A percentile compares a stretch with the other conserved stretches of the same genome.
Evolutionary conservation across 2,113 vertebrate species (phyloP).

Genomic region (Sisor rabdophorus): DNA sequence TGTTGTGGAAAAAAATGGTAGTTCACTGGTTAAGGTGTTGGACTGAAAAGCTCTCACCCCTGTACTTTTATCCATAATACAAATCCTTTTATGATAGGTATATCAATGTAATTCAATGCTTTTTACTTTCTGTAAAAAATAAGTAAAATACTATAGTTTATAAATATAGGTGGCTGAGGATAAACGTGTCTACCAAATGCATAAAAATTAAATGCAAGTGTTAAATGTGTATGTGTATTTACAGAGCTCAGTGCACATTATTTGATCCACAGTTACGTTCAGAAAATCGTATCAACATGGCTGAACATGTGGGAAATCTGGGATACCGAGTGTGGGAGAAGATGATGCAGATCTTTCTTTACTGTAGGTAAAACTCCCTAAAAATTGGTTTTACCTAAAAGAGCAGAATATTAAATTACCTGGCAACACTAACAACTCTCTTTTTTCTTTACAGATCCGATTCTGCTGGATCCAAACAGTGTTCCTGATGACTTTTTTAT

Average conservation of each 20-base stretch:
- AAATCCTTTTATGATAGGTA: too few relatives aligned
- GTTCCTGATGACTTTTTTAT: slow-evolving; percentile 15
- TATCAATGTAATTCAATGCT: too few relatives aligned
- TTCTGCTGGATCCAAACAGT: slow-evolving; percentile 51
- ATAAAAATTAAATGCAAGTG: too few relatives aligned
- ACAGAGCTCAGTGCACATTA: slow-evolving; percentile 27
- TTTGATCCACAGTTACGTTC: slow-evolving; percentile 6
- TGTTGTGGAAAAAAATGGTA: too few relatives aligned
- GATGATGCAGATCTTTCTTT: slow-evolving; percentile 52
- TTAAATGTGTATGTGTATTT: not conserved
- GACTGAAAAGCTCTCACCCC: too few relatives aligned
- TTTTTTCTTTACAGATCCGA: slow-evolving; percentile 15
- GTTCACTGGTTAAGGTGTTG: too few relatives aligned
- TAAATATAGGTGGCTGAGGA: too few relatives aligned
- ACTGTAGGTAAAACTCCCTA: slow-evolving; percentile 47
- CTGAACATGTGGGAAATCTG: slow-evolving; percentile 54
- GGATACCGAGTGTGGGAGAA: slow-evolving; percentile 54
- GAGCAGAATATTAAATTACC: not conserved
- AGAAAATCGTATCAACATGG: slow-evolving; percentile 50
- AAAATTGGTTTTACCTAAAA: not conserved
- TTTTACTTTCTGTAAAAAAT: too few relatives aligned
- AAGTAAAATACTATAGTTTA: too few relatives aligned
- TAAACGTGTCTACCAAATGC: too few relatives aligned
- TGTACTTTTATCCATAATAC: too few relatives aligned
- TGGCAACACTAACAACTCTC: not conserved